Conservation (phyloP, 2,113 vertebrate genomes). For the Carassius gibelio region DNA sequence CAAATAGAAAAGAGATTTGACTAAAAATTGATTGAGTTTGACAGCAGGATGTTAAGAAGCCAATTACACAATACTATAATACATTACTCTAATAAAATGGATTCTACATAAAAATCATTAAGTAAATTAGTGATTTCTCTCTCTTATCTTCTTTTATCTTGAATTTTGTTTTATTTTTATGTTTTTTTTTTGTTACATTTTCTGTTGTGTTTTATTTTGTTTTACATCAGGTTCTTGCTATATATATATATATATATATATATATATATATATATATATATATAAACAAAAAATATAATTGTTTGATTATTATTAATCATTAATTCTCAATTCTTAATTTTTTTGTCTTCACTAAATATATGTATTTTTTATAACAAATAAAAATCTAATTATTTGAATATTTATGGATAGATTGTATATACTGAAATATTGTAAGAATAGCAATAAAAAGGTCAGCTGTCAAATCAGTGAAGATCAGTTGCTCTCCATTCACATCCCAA, state of each 20-base stretch:
- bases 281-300: too few species aligned
- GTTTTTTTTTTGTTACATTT: too few species aligned
- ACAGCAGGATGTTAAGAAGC: background rate
- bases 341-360: background rate
- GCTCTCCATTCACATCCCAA: background rate
- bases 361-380: background rate
- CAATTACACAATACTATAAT: background rate
- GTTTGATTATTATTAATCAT: too few species aligned
- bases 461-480: conserved; percentile 12
- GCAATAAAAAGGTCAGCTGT: background rate
- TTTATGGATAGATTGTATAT: background rate
- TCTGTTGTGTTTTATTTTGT: too few species aligned
- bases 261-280: too few species aligned
- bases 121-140: background rate
- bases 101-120: background rate
- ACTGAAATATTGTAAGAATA: background rate
- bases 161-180: too few species aligned
- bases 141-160: background rate
- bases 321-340: background rate
- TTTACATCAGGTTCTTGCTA: too few species aligned
- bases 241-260: too few species aligned
- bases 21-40: background rate
- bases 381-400: background rate
- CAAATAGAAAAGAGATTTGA: background rate
- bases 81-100: background rate